Conservation (phyloP, 1,140 invertebrate genomes). For the Drosophila melanogaster region DNA sequence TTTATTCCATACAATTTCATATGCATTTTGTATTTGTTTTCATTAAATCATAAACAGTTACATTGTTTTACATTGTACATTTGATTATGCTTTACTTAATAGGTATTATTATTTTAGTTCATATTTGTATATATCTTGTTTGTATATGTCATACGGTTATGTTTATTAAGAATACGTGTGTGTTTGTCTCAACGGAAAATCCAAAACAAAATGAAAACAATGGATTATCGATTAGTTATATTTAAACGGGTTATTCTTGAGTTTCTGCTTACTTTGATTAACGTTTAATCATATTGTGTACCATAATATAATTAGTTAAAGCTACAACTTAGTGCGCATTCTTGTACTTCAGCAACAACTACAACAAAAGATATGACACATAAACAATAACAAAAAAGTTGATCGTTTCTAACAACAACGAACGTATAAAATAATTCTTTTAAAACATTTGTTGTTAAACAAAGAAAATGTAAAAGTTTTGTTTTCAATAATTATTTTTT, state of each 20-base stretch:
- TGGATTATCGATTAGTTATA: constrained; percentile 39
- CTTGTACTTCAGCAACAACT: constrained; percentile 69
- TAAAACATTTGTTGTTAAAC: constrained; percentile 31
- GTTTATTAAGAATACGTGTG: constrained; percentile 51
- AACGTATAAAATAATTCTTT: constrained; percentile 31
- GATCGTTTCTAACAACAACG: constrained; percentile 36
- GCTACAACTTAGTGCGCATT: constrained; percentile 79
- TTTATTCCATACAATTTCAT: constrained; percentile 67
- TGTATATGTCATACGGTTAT: constrained; percentile 46
- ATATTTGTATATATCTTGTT: constrained; percentile 56
- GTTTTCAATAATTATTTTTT: constrained; percentile 26
- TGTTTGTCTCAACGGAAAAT: constrained; percentile 50
- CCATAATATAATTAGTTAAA: constrained; percentile 68
- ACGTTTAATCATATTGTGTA: constrained; percentile 16
- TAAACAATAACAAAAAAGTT: constrained; percentile 66
- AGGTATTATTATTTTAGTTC: constrained; percentile 57
- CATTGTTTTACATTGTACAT: constrained; percentile 80
- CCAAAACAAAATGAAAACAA: constrained; percentile 64
- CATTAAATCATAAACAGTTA: constrained; percentile 74
- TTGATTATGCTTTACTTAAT: constrained; percentile 74
- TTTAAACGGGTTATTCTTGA: constrained; percentile 13
- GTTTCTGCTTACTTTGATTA: constrained; percentile 13
- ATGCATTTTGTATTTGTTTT: constrained; percentile 47
- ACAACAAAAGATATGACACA: constrained; percentile 67
- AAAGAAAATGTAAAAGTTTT: constrained; percentile 50